phyloP scores from a whole-genome alignment of 2,888 invertebrate species.

The Trichogramma dendrolimi region DNA sequence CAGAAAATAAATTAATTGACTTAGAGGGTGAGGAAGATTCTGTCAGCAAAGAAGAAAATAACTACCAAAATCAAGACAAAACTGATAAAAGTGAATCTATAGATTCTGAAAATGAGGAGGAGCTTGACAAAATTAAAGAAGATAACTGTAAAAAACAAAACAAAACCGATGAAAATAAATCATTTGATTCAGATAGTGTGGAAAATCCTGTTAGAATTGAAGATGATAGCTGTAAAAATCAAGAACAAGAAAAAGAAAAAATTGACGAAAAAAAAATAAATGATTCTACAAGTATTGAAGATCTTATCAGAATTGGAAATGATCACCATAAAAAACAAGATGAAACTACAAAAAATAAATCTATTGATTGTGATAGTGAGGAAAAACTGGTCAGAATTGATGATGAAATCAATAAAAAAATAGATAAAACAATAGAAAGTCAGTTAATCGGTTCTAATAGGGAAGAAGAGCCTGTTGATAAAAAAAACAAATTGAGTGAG shows the following conservation, averaged over 20 bases:
- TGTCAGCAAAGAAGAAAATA: background rate
- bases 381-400: background rate
- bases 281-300: background rate
- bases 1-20: background rate
- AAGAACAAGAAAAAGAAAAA: background rate
- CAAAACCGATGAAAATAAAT: no score
- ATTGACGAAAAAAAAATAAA: background rate
- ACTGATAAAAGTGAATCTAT: background rate
- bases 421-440: background rate
- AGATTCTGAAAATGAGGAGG: background rate
- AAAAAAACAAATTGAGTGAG: no score
- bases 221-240: constrained; percentile 1
- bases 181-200: no score
- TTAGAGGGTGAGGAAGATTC: background rate
- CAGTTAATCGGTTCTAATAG: background rate
- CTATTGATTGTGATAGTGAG: background rate
- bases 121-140: background rate
- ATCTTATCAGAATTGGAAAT: background rate
- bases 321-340: background rate
- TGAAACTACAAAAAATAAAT: background rate
- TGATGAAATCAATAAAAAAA: background rate
- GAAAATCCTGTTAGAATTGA: background rate
- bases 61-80: background rate
- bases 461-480: background rate
- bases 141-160: no score